Conservation (phyloP, 2,113 vertebrate genomes). For the Solea senegalensis region DNA sequence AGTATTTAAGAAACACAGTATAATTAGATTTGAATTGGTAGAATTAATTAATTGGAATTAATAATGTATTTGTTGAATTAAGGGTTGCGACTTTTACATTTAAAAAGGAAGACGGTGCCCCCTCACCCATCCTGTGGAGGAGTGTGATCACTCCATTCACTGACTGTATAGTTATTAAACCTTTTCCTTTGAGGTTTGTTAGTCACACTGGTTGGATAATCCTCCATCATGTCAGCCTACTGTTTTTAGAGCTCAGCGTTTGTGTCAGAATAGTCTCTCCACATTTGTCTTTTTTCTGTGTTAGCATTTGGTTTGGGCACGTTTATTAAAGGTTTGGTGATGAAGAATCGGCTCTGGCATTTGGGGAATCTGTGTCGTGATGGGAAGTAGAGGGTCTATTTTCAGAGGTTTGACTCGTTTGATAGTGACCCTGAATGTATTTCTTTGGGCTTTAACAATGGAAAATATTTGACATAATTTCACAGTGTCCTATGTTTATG, state of each 20-base stretch:
- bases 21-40: neutral
- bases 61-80: too few species aligned
- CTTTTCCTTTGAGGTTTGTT: slow-evolving; percentile 23
- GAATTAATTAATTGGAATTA: too few species aligned
- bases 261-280: slow-evolving; percentile 11
- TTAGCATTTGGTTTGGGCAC: slow-evolving; percentile 3
- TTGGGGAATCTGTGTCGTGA: neutral
- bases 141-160: slow-evolving; percentile 9
- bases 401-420: neutral
- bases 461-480: neutral
- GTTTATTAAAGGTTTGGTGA: neutral
- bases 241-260: slow-evolving; percentile 25
- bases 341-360: slow-evolving; percentile 1
- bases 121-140: neutral
- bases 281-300: slow-evolving; percentile 7
- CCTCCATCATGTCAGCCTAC: slow-evolving; percentile 14
- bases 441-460: too few species aligned
- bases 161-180: slow-evolving; percentile 16
- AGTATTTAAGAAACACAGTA: too few species aligned
- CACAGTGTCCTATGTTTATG: neutral
- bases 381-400: neutral
- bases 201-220: slow-evolving; percentile 41
- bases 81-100: too few species aligned
- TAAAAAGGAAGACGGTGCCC: neutral
- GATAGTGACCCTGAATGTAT: neutral